A percentile compares a stretch with the other conserved stretches of the same genome.
phyloP scores from a whole-genome alignment of 2,113 vertebrate genomes.

The Ctenodactylus gundi region DNA sequence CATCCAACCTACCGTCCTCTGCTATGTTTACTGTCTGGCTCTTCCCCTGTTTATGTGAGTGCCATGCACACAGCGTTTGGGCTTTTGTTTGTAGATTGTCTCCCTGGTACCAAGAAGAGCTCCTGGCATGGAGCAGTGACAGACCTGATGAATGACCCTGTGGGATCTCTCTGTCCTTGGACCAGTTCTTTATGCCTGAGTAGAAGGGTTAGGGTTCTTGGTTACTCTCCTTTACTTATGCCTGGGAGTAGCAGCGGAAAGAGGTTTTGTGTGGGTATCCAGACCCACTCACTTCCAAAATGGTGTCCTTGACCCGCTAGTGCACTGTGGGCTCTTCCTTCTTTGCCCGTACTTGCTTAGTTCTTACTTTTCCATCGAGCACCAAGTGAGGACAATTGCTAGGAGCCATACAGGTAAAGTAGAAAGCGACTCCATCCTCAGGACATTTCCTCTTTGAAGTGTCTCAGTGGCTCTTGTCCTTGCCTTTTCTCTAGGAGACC shows the following conservation, averaged over 20 bases:
- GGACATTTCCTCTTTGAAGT: neutral
- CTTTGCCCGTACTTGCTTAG: neutral
- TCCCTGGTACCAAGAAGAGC: neutral
- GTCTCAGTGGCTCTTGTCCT: neutral
- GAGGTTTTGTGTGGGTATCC: neutral
- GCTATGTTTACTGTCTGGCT: neutral
- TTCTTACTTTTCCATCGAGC: neutral
- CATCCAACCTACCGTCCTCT: neutral
- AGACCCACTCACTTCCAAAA: neutral
- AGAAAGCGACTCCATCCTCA: neutral
- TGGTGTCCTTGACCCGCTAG: neutral
- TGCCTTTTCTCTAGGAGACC: slow-evolving; percentile 78
- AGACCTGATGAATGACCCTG: no score
- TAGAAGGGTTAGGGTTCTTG: neutral
- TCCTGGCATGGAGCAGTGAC: neutral
- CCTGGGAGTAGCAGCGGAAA: neutral
- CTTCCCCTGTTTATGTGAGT: neutral
- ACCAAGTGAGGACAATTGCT: neutral
- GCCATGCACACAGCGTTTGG: neutral
- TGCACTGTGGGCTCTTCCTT: neutral
- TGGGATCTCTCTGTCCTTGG: neutral
- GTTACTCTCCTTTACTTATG: neutral
- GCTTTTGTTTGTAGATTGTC: neutral
- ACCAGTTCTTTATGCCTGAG: neutral
- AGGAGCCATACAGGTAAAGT: neutral